Evolutionary conservation across 2,888 invertebrate species (phyloP).

Genomic region (Gandaritis pyraliata): DNA sequence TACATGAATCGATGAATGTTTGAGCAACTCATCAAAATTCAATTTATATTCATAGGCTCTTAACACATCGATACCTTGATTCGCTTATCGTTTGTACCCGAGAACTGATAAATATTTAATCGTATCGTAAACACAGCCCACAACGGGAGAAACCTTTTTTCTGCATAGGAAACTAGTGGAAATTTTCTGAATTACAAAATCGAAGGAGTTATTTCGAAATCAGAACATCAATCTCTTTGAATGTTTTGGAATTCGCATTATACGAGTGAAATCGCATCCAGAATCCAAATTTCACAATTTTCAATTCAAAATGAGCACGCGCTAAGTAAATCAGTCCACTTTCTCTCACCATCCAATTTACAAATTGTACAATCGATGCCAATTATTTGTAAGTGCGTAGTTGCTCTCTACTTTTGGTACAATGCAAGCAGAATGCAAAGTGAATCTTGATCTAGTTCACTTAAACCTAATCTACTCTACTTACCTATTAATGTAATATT

Average conservation of each 20-base stretch:
- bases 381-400: slow-evolving; percentile 48
- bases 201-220: slow-evolving; percentile 57
- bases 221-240: slow-evolving; percentile 46
- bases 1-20: slow-evolving; percentile 64
- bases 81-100: slow-evolving; percentile 62
- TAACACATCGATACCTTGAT: slow-evolving; percentile 65
- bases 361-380: slow-evolving; percentile 43
- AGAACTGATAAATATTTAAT: slow-evolving; percentile 75
- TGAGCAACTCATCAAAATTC: slow-evolving; percentile 58
- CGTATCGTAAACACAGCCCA: slow-evolving; percentile 51
- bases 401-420: slow-evolving; percentile 10
- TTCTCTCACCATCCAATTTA: slow-evolving; percentile 64
- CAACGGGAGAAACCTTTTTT: slow-evolving; percentile 53
- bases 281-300: slow-evolving; percentile 64
- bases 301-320: slow-evolving; percentile 57
- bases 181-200: slow-evolving; percentile 58
- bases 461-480: neutral
- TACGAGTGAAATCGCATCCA: slow-evolving; percentile 66
- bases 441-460: slow-evolving; percentile 4
- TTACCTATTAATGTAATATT: no score
- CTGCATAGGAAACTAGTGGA: slow-evolving; percentile 55
- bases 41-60: slow-evolving; percentile 72
- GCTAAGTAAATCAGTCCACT: slow-evolving; percentile 65
- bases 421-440: neutral
- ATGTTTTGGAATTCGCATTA: slow-evolving; percentile 56